Evolutionary conservation across 30 jellyfish, hydroid and myxozoan genomes (phyloP), one percentile per base, ranked within the genome.

Genomic region (Chrysaora quinquecirrha): DNA sequence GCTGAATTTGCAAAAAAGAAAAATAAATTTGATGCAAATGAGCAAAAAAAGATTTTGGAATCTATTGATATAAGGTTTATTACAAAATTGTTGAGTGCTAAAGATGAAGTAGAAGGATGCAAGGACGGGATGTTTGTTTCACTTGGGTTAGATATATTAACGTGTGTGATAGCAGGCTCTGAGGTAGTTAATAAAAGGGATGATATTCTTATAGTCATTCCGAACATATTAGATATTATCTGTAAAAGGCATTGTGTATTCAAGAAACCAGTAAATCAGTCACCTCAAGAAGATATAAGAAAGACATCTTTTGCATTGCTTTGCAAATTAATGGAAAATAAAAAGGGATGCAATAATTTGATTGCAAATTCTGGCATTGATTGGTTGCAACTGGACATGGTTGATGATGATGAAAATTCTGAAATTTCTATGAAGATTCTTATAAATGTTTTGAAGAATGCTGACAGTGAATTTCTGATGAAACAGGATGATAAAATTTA

Each of bases 11-110:
- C 34, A 22, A n/a, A n/a, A n/a, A 76, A 60, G 67, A 33, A 24
- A 9, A 21, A 24, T 23, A 58, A 76, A 54, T 21, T 58, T 11
- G 61, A 24, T n/a, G 31, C 54, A 2, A n/a, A 22, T 3, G 79
- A 76, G 47, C 67, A 73, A 24, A 76, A 18, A n/a, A 14, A 23
- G 0, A 73, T 76, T 34, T 61, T 52, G 25, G 52, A 28, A 21
- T 76, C 80, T 2, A 56, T 76, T 38, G 88, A 76, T 20, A 32
- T 76, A 0, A 60, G 22, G 2, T 76, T 76, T 48, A 35, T 76
- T 19, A 58, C 14, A 33, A 60, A 50, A 56, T 58, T 76, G 1
- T 63, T 76, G 6, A 76, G 34, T 30, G 9, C 71, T 1, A 21
- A 38, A 22, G 54, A 60, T 9, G 79, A 33, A n/a, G 69, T 49